Evolutionary conservation across 2,797 vertebrate species (phyloP).

Genomic region (Artibeus jamaicensis): DNA sequence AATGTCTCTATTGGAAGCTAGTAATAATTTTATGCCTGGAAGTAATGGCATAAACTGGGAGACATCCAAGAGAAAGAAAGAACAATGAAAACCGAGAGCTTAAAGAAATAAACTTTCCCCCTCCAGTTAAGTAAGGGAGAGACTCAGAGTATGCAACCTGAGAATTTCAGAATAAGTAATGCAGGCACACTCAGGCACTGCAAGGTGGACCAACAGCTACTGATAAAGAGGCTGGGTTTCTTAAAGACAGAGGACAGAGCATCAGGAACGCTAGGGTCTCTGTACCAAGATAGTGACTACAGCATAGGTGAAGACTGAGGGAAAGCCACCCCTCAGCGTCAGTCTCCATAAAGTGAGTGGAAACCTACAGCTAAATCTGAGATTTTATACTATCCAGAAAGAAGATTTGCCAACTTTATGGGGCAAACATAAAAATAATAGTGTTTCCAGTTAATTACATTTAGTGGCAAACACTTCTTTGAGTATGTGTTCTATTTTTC

Average conservation of each 20-base stretch:
- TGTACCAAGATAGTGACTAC: neutral
- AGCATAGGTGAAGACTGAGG: neutral
- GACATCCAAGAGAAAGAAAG: slow-evolving; percentile 69
- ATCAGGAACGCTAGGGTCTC: neutral
- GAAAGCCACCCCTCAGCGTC: neutral
- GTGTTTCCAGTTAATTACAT: slow-evolving; percentile 17
- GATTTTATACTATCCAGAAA: neutral
- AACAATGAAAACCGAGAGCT: slow-evolving; percentile 69
- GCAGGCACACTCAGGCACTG: neutral
- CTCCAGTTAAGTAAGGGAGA: slow-evolving; percentile 34
- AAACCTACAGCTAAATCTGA: neutral
- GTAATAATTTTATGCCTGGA: slow-evolving; percentile 44
- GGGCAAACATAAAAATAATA: slow-evolving; percentile 16
- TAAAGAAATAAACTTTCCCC: slow-evolving; percentile 72
- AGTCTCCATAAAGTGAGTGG: neutral
- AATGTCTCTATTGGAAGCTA: neutral
- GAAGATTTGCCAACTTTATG: neutral
- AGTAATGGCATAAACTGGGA: slow-evolving; percentile 58
- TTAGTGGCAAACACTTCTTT: neutral
- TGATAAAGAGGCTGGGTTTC: neutral
- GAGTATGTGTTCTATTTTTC: neutral
- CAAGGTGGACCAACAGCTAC: slow-evolving; percentile 4
- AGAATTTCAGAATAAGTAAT: slow-evolving; percentile 55
- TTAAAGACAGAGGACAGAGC: neutral
- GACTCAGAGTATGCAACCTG: neutral